Evolutionary conservation across 2,888 invertebrate genomes (phyloP).

Genomic region (Mesorhabditis spiculigera): DNA sequence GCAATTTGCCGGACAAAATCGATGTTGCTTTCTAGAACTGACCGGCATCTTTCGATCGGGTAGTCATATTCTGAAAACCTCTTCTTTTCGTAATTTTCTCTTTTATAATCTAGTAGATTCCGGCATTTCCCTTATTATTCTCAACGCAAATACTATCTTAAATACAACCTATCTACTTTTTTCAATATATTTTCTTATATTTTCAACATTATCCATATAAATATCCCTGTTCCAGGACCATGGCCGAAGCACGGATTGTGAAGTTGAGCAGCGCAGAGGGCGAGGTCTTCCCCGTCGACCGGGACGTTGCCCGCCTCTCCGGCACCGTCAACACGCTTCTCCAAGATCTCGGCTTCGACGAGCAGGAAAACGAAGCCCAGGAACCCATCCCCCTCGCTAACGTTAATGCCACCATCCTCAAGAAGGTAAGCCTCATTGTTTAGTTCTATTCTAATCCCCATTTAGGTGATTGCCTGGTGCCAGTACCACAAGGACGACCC

Average conservation of each 20-base stretch:
- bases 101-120: too few species aligned
- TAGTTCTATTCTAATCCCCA: constrained; percentile 7
- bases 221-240: neutral
- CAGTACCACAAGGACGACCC: constrained; percentile 72
- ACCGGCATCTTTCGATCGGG: too few species aligned
- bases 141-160: too few species aligned
- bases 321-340: constrained; percentile 97
- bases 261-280: constrained; percentile 88
- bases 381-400: constrained; percentile 93
- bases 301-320: constrained; percentile 93
- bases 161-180: too few species aligned
- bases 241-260: neutral
- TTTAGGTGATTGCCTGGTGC: constrained; percentile 60
- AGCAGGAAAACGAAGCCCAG: constrained; percentile 71
- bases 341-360: constrained; percentile 65
- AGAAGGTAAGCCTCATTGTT: constrained; percentile 69
- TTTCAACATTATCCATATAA: too few species aligned
- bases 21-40: too few species aligned
- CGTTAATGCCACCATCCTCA: constrained; percentile 91
- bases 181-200: too few species aligned
- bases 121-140: too few species aligned
- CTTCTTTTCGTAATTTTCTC: too few species aligned
- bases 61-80: too few species aligned
- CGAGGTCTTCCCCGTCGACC: constrained; percentile 90
- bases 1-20: too few species aligned